A percentile compares a stretch with the other conserved stretches of the same genome.
Evolutionary conservation across 2,888 invertebrate species (phyloP).

Genomic region (Polyploca ridens): DNA sequence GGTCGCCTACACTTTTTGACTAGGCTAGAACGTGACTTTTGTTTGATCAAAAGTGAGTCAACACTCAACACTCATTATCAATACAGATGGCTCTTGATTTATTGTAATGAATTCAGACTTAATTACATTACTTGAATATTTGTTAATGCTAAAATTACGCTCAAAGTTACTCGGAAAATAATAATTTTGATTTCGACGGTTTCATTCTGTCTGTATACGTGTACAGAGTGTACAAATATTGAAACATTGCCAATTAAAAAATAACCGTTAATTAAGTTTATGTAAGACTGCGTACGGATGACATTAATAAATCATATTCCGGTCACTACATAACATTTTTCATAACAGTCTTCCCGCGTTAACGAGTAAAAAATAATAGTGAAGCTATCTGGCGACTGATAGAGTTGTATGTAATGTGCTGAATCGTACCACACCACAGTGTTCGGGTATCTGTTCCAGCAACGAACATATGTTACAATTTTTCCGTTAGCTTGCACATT

Average conservation of each 20-base stretch:
- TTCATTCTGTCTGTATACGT: neutral
- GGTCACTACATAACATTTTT: neutral
- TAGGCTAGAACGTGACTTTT: constrained; percentile 2
- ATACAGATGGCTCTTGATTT: constrained; percentile 7
- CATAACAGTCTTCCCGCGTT: neutral
- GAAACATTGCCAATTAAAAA: neutral
- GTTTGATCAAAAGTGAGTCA: constrained; percentile 7
- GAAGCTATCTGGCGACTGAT: neutral
- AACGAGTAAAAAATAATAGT: neutral
- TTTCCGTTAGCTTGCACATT: constrained; percentile 76
- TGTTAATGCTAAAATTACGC: neutral
- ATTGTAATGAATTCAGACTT: constrained; percentile 6
- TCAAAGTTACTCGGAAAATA: neutral
- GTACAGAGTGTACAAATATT: neutral
- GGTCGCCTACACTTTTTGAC: neutral
- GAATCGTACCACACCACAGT: constrained; percentile 18
- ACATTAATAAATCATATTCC: no score
- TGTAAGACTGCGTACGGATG: neutral
- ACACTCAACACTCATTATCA: neutral
- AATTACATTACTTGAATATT: constrained; percentile 8
- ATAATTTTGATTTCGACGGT: neutral
- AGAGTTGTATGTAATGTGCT: constrained; percentile 14
- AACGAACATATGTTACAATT: constrained; percentile 36
- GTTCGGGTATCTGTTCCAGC: constrained; percentile 18
- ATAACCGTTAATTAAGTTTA: neutral